Percentiles rank a stretch among this genome's conserved stretches.
Conservation (phyloP, 2,113 vertebrate species). For the Labrus mixtus region DNA sequence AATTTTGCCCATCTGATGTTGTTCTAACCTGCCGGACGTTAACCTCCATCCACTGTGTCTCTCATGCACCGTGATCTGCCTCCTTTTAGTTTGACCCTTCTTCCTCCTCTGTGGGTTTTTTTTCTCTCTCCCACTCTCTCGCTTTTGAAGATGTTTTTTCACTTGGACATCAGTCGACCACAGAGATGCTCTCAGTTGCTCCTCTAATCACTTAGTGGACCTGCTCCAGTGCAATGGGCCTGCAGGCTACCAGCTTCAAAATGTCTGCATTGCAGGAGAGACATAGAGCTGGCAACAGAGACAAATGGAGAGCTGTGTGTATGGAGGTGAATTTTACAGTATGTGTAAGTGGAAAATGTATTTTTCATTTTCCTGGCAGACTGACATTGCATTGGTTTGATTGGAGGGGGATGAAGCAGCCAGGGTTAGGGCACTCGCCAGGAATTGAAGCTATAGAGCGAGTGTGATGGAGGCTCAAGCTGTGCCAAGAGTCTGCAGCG, state of each 20-base stretch:
- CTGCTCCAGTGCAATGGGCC: slow-evolving; percentile 38
- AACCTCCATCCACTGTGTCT: neutral
- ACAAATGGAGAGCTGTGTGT: slow-evolving; percentile 13
- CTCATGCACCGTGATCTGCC: neutral
- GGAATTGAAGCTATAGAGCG: slow-evolving; percentile 20
- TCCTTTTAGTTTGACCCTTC: slow-evolving; percentile 22
- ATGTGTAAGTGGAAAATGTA: neutral
- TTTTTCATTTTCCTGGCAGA: slow-evolving; percentile 13
- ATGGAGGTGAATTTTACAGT: slow-evolving; percentile 21
- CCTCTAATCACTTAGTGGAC: slow-evolving; percentile 59
- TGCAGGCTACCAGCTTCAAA: slow-evolving; percentile 32
- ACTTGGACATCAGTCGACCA: slow-evolving; percentile 37
- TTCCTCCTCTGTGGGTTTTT: neutral
- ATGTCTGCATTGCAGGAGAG: slow-evolving; percentile 61
- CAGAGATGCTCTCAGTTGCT: slow-evolving; percentile 41
- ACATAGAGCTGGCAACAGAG: slow-evolving; percentile 5
- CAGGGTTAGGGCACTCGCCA: slow-evolving; percentile 10
- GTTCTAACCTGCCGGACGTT: slow-evolving; percentile 1
- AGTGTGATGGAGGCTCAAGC: slow-evolving; percentile 24
- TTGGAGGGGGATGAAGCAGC: slow-evolving; percentile 24
- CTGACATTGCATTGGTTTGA: slow-evolving; percentile 43
- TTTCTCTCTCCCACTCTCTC: neutral
- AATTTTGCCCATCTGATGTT: neutral
- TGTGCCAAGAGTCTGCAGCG: slow-evolving; percentile 19
- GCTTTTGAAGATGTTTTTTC: slow-evolving; percentile 56